Conservation (phyloP, 2,888 invertebrate genomes). For the Lasioglossum morio region DNA sequence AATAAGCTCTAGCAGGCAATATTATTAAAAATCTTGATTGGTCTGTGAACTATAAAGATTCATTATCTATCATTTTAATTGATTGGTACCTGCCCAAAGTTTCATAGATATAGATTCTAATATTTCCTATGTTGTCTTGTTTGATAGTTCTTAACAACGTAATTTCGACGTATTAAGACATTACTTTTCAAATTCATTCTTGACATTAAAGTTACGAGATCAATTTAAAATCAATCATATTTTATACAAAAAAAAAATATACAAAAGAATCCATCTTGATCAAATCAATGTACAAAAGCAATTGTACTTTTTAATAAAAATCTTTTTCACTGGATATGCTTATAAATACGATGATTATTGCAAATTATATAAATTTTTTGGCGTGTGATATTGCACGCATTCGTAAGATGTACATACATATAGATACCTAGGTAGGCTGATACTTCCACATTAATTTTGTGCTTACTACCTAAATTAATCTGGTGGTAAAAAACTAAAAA, state of each 20-base stretch:
- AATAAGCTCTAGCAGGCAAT: slow-evolving; percentile 42
- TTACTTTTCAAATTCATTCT: slow-evolving; percentile 19
- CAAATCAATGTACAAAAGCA: slow-evolving; percentile 13
- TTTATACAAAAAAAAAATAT: neutral
- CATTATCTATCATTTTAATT: slow-evolving; percentile 44
- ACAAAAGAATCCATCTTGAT: slow-evolving; percentile 1
- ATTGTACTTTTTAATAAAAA: slow-evolving; percentile 18
- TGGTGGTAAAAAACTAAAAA: slow-evolving; percentile 95
- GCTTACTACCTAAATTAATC: slow-evolving; percentile 86
- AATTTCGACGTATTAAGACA: slow-evolving; percentile 21
- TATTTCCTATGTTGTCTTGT: slow-evolving; percentile 28
- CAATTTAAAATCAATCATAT: slow-evolving; percentile 13
- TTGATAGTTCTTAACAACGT: slow-evolving; percentile 36
- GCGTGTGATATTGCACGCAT: slow-evolving; percentile 30
- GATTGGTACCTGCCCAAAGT: slow-evolving; percentile 62
- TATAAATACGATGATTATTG: slow-evolving; percentile 43
- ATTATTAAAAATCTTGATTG: slow-evolving; percentile 48
- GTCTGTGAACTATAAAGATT: slow-evolving; percentile 47
- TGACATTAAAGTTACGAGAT: slow-evolving; percentile 26
- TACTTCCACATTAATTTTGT: slow-evolving; percentile 55
- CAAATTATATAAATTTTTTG: slow-evolving; percentile 27
- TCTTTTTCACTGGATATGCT: slow-evolving; percentile 20
- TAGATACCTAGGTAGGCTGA: slow-evolving; percentile 54
- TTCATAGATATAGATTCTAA: slow-evolving; percentile 53
- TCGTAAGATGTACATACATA: slow-evolving; percentile 60